Percentiles rank a stretch among this genome's conserved stretches.
phyloP scores from a whole-genome alignment of 2,797 vertebrate genomes.

The Chaenodraco wilsoni region DNA sequence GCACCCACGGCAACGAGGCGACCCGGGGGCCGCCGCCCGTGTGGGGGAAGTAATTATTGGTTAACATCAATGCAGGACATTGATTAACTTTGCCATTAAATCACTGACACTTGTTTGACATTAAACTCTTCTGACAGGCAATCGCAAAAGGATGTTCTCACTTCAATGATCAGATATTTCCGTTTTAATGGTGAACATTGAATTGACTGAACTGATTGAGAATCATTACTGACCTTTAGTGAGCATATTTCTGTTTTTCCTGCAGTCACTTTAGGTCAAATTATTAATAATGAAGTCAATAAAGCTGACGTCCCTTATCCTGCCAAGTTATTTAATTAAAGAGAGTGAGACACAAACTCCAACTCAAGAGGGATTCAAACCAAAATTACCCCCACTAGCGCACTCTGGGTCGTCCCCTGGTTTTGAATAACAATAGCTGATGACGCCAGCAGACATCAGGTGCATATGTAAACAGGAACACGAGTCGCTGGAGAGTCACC shows the following conservation, averaged over 20 bases:
- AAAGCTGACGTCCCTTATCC: slow-evolving; percentile 10
- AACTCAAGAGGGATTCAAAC: slow-evolving; percentile 37
- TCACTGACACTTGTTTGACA: slow-evolving; percentile 58
- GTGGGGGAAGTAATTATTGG: slow-evolving; percentile 46
- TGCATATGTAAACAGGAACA: slow-evolving; percentile 71
- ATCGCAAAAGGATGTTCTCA: slow-evolving; percentile 54
- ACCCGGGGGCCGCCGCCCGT: slow-evolving; percentile 24
- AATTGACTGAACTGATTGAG: slow-evolving; percentile 42
- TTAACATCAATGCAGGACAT: slow-evolving; percentile 60
- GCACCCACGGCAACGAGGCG: background rate
- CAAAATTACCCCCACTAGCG: slow-evolving; percentile 10
- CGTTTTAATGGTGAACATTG: slow-evolving; percentile 54
- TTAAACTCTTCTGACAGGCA: slow-evolving; percentile 64
- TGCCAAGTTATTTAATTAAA: slow-evolving; percentile 60
- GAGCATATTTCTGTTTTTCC: slow-evolving; percentile 12
- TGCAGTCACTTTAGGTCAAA: background rate
- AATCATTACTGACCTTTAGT: slow-evolving; percentile 45
- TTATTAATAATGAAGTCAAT: slow-evolving; percentile 21
- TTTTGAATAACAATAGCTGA: slow-evolving; percentile 61
- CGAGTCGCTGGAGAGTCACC: slow-evolving; percentile 45
- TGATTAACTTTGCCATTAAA: slow-evolving; percentile 62
- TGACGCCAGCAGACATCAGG: slow-evolving; percentile 58
- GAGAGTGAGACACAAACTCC: slow-evolving; percentile 35
- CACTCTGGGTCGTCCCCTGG: slow-evolving; percentile 14
- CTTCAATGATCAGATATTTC: slow-evolving; percentile 51